Evolutionary conservation across 2,797 vertebrate genomes (phyloP).

Genomic region (Pangasius sanitwongsei): DNA sequence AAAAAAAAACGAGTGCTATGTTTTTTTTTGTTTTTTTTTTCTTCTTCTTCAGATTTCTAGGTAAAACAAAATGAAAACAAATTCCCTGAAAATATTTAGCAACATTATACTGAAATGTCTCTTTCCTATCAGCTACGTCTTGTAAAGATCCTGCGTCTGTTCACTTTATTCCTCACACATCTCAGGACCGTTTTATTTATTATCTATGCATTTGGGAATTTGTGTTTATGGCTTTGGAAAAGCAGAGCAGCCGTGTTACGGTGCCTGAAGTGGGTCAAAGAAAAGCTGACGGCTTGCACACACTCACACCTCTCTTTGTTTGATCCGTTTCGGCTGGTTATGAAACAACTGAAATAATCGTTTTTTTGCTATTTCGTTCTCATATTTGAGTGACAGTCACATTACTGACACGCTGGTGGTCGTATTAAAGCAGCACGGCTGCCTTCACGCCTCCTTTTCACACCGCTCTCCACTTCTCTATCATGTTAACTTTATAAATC

Average conservation of each 20-base stretch:
- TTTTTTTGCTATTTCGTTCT: neutral
- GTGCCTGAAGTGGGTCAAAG: conserved; percentile 22
- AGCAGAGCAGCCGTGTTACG: conserved; percentile 24
- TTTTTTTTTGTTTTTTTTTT: neutral
- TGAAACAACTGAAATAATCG: neutral
- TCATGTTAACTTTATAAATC: neutral
- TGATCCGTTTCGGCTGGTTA: neutral
- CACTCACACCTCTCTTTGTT: neutral
- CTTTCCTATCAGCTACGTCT: neutral
- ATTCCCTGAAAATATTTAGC: neutral
- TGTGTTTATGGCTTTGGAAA: conserved; percentile 33
- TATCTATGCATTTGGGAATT: neutral
- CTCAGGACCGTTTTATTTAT: neutral
- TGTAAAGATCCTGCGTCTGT: neutral
- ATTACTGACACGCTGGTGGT: neutral
- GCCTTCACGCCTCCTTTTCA: neutral
- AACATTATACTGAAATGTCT: neutral
- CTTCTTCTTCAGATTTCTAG: neutral
- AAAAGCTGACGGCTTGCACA: conserved; percentile 26
- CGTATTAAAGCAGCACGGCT: neutral
- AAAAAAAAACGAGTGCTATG: neutral
- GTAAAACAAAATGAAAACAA: neutral
- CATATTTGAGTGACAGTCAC: neutral
- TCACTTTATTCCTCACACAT: neutral
- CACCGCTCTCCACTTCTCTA: no score